phyloP scores from a whole-genome alignment of 2,797 vertebrate genomes.

The Meriones psammophilus region DNA sequence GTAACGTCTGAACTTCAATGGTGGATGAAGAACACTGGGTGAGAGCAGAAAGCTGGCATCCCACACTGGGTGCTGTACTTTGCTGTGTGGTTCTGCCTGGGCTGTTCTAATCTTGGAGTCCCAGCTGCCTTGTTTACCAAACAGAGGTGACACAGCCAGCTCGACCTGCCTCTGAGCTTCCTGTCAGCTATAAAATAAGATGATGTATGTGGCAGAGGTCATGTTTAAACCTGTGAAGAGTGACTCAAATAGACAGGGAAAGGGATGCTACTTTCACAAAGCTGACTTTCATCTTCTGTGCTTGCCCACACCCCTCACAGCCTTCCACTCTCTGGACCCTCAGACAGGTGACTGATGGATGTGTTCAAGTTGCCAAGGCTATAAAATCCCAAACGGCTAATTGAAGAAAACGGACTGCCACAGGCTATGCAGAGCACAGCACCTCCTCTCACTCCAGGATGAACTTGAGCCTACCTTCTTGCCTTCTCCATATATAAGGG shows the following conservation, averaged over 20 bases:
- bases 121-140: neutral
- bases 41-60: accelerated
- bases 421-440: slow-evolving; percentile 48
- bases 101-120: neutral
- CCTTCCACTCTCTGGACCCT: neutral
- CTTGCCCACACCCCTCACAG: neutral
- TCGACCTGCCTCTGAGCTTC: neutral
- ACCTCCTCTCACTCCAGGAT: slow-evolving; percentile 63
- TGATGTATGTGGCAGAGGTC: neutral
- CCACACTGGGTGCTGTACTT: too few relatives aligned
- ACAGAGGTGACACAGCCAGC: neutral
- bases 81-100: neutral
- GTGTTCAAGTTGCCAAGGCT: slow-evolving; percentile 81
- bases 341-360: slow-evolving; percentile 72
- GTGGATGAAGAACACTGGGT: neutral
- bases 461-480: slow-evolving; percentile 94
- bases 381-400: slow-evolving; percentile 77
- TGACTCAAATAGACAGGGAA: neutral
- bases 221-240: neutral
- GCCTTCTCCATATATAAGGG: slow-evolving; percentile 98
- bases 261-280: slow-evolving; percentile 48
- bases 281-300: slow-evolving; percentile 59
- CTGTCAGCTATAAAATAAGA: neutral
- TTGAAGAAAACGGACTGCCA: slow-evolving; percentile 72
- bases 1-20: slow-evolving; percentile 37